These are phyloP conservation scores for Lampris incognitus DNA, from an alignment of 2,113 vertebrate genomes.

Conservation along the genomic window DNA sequence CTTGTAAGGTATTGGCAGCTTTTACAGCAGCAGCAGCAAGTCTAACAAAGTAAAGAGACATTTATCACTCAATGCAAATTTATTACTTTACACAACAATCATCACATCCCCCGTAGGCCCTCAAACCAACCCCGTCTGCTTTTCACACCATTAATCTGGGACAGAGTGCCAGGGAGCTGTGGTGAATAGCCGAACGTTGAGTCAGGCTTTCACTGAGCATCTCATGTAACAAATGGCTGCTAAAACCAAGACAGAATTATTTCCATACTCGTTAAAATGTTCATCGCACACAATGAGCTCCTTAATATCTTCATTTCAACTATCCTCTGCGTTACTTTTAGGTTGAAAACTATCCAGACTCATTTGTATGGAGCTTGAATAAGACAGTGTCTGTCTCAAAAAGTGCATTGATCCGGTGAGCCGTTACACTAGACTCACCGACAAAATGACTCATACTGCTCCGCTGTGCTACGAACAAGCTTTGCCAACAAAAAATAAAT, in stretches of 20 bases:
- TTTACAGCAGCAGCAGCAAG: slow-evolving; percentile 58
- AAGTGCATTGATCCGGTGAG: slow-evolving; percentile 47
- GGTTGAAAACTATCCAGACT: slow-evolving; percentile 12
- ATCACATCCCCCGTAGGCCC: slow-evolving; percentile 65
- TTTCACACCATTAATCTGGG: slow-evolving; percentile 69
- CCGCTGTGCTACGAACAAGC: slow-evolving; percentile 38
- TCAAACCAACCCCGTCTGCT: slow-evolving; percentile 55
- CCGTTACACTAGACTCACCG: slow-evolving; percentile 32
- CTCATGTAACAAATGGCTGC: slow-evolving; percentile 53
- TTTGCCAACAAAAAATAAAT: slow-evolving; percentile 49
- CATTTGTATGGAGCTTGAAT: slow-evolving; percentile 34
- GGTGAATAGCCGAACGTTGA: slow-evolving; percentile 65
- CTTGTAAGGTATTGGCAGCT: slow-evolving; percentile 67
- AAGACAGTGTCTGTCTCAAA: slow-evolving; percentile 39
- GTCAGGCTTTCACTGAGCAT: slow-evolving; percentile 54
- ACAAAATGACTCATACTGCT: slow-evolving; percentile 62
- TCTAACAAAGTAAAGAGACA: slow-evolving; percentile 73
- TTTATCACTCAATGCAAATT: slow-evolving; percentile 76
- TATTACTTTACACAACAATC: slow-evolving; percentile 71
- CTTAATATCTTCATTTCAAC: too few relatives aligned
- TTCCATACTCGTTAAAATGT: slow-evolving; percentile 48
- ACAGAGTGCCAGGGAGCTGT: slow-evolving; percentile 51
- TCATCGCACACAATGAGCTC: slow-evolving; percentile 10
- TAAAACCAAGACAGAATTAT: slow-evolving; percentile 57
- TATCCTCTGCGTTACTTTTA: too few relatives aligned